Evolutionary conservation across 2,113 vertebrate genomes (phyloP).

Genomic region (Circaetus cinerascens): DNA sequence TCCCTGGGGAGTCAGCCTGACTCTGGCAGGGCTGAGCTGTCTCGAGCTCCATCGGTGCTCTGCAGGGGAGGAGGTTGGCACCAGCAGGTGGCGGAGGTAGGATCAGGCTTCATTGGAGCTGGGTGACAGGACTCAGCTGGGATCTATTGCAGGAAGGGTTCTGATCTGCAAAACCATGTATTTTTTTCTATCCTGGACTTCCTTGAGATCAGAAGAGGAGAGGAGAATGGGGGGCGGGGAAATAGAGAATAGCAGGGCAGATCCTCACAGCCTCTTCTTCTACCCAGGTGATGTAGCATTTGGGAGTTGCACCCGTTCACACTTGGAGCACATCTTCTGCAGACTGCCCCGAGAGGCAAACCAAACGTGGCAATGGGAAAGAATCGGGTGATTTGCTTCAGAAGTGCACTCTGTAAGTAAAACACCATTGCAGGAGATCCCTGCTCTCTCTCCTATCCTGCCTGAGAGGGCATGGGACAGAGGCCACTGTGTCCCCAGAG

Average conservation of each 20-base stretch:
- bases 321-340: neutral
- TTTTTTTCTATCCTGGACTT: neutral
- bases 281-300: neutral
- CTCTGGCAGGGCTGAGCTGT: neutral
- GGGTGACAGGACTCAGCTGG: neutral
- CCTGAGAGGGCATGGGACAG: rapidly evolving
- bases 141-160: neutral
- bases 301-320: neutral
- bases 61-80: neutral
- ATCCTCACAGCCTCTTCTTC: neutral
- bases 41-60: neutral
- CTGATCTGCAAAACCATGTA: neutral
- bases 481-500: neutral
- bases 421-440: neutral
- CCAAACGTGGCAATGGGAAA: neutral
- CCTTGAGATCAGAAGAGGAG: neutral
- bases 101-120: neutral
- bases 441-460: neutral
- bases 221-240: neutral
- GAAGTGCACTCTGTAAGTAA: neutral
- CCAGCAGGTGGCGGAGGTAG: neutral
- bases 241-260: neutral
- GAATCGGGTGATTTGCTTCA: neutral
- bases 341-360: neutral
- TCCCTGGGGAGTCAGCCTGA: rapidly evolving